Conservation (phyloP, 1,140 invertebrate genomes). For the Procambarus virginalis region DNA sequence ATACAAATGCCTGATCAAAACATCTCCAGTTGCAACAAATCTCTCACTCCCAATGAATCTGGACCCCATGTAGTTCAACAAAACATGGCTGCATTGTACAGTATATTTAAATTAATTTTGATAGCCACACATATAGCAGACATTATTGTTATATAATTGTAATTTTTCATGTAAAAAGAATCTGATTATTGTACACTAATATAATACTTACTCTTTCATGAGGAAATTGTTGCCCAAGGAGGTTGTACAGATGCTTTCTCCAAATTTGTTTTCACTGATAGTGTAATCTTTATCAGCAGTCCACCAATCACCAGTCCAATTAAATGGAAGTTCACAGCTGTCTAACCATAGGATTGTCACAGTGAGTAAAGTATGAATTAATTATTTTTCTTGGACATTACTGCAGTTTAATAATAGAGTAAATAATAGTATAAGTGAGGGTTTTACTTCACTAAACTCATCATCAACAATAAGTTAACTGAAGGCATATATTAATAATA, state of each 20-base stretch:
- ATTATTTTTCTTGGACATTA: background rate
- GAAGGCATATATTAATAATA: background rate
- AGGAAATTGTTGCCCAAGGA: conserved; percentile 9
- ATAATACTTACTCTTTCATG: conserved; percentile 35
- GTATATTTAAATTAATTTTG: no score
- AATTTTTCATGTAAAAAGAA: background rate
- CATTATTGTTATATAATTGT: no score
- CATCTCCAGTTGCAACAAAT: no score
- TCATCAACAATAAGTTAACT: background rate
- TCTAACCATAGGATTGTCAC: conserved; percentile 3
- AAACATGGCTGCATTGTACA: no score
- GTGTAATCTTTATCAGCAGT: background rate
- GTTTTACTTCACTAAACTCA: background rate
- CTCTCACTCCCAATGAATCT: no score
- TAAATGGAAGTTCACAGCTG: conserved; percentile 3
- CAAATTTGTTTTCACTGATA: conserved; percentile 10
- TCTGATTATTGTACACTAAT: background rate
- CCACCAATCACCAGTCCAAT: conserved; percentile 32
- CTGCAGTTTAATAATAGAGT: background rate
- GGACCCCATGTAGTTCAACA: no score
- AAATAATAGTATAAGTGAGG: no score
- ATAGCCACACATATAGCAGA: no score
- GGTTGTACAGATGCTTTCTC: background rate
- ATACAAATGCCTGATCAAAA: no score
- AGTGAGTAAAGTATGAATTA: background rate